phyloP scores from a whole-genome alignment of 2,797 vertebrate genomes.

The Leptatherina wallacei region DNA sequence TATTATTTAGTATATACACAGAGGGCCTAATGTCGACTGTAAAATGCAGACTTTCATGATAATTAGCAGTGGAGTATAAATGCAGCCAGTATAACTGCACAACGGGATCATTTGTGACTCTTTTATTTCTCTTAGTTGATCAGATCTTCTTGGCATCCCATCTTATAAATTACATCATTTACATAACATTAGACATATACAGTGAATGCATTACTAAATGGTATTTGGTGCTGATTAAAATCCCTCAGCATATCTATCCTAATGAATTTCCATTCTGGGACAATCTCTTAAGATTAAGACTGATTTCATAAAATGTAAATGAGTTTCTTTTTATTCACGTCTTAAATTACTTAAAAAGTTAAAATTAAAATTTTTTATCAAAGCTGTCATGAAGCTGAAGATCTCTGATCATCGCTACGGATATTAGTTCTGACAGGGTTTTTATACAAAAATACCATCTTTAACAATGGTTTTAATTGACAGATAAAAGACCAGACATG shows the following conservation, averaged over 20 bases:
- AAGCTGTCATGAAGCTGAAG: constrained; percentile 20
- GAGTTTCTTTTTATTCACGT: constrained; percentile 26
- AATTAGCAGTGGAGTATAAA: constrained; percentile 44
- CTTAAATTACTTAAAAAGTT: constrained; percentile 39
- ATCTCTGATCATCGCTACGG: constrained; percentile 10
- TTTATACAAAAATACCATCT: constrained; percentile 18
- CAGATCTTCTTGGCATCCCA: constrained; percentile 28
- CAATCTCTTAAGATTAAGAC: not conserved
- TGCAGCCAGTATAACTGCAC: constrained; percentile 34
- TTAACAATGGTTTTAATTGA: constrained; percentile 15
- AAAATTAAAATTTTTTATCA: constrained; percentile 41
- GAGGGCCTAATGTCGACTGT: not conserved
- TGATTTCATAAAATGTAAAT: constrained; percentile 34
- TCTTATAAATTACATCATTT: constrained; percentile 22
- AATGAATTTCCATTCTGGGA: constrained; percentile 8
- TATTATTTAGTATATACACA: not conserved
- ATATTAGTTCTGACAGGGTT: constrained; percentile 38
- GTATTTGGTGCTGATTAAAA: not conserved
- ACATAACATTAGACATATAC: constrained; percentile 1
- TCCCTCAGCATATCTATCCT: not conserved
- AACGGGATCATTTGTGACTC: constrained; percentile 39
- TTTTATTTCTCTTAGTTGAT: constrained; percentile 41
- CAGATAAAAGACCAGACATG: constrained; percentile 7
- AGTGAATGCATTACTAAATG: not conserved
- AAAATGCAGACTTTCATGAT: constrained; percentile 44